A percentile compares a stretch with the other conserved stretches of the same genome.
phyloP scores from a whole-genome alignment of 2,797 vertebrate genomes.

The Schizopygopsis malacanthus region DNA sequence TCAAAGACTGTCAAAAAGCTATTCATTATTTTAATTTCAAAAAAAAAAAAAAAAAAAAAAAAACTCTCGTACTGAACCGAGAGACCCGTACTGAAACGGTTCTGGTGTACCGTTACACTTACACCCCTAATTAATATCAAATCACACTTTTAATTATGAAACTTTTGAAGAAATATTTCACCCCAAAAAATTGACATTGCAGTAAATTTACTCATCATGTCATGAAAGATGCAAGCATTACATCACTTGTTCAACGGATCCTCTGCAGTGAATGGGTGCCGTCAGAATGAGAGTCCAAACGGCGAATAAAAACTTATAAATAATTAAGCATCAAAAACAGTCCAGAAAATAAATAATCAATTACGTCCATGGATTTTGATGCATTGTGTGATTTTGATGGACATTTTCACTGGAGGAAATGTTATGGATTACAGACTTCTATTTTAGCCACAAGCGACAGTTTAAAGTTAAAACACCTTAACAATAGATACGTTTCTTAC shows the following conservation, averaged over 20 bases:
- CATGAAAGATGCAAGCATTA: not conserved
- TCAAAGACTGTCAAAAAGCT: too few relatives aligned
- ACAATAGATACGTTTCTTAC: not conserved
- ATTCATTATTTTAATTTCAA: too few relatives aligned
- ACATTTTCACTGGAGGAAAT: not conserved
- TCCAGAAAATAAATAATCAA: too few relatives aligned
- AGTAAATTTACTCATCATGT: not conserved
- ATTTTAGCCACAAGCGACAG: not conserved
- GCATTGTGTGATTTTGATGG: not conserved
- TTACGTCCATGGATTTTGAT: not conserved
- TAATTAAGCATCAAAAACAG: not conserved
- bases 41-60: too few relatives aligned
- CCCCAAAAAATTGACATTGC: not conserved
- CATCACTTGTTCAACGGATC: not conserved
- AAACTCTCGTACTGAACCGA: too few relatives aligned
- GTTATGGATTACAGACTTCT: not conserved
- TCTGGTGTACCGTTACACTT: too few relatives aligned
- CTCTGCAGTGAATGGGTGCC: not conserved
- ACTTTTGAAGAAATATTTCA: not conserved
- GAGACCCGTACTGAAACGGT: too few relatives aligned
- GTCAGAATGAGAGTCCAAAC: not conserved
- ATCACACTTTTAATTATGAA: not conserved
- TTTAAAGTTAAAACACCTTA: not conserved
- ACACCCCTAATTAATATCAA: not conserved
- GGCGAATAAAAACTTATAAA: not conserved